These are phyloP conservation scores for Argyrosomus japonicus DNA, from an alignment of 2,113 vertebrate species.

Conservation along the genomic window DNA sequence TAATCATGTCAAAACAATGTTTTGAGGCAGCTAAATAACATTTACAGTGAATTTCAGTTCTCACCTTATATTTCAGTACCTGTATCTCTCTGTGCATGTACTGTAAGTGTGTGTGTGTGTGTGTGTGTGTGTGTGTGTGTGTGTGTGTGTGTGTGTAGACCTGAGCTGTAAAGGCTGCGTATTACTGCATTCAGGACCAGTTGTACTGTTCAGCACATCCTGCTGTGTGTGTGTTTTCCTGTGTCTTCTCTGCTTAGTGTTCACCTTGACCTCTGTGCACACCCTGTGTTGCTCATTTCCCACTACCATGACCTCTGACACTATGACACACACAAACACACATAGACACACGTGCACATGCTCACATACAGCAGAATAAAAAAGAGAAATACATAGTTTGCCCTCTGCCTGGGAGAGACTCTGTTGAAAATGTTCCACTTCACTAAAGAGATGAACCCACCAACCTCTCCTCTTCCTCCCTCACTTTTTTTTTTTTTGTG, in stretches of 20 bases:
- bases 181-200: not conserved
- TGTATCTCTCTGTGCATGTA: not conserved
- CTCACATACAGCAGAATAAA: constrained; percentile 16
- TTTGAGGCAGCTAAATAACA: too few species aligned
- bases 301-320: constrained; percentile 63
- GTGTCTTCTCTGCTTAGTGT: constrained; percentile 34
- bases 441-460: not conserved
- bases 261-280: constrained; percentile 71
- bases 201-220: not conserved
- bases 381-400: constrained; percentile 33
- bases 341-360: not conserved
- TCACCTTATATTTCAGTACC: not conserved
- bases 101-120: too few species aligned
- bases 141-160: not conserved
- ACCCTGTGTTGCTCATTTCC: constrained; percentile 70
- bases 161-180: not conserved
- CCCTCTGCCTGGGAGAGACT: constrained; percentile 4
- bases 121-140: not conserved
- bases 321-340: constrained; percentile 17
- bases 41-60: not conserved
- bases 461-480: not conserved
- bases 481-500: not conserved
- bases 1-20: too few species aligned
- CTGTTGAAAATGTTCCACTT: constrained; percentile 35
- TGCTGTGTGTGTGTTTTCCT: not conserved